These are phyloP conservation scores for Eulemur mongoz DNA, from an alignment of 2,797 vertebrate species.

Conservation along the genomic window DNA sequence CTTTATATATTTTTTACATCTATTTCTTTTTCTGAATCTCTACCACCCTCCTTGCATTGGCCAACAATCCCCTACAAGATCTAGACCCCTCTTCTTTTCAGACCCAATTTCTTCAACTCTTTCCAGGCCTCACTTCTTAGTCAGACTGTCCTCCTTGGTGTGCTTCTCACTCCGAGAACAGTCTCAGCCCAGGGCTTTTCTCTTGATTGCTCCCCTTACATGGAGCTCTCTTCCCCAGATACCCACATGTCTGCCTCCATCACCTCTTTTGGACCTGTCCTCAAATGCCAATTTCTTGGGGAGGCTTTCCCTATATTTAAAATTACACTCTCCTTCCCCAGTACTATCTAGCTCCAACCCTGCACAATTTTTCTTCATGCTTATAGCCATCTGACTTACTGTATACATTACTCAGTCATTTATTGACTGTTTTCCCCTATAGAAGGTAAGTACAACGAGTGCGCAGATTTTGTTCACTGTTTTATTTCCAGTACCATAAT, in stretches of 20 bases:
- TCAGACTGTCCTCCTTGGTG: neutral
- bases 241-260: neutral
- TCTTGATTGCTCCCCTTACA: neutral
- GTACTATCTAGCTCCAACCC: neutral
- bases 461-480: neutral
- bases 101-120: neutral
- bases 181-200: neutral
- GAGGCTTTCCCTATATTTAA: neutral
- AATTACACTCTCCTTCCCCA: neutral
- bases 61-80: neutral
- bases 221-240: neutral
- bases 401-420: neutral
- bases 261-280: neutral
- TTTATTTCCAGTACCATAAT: neutral
- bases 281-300: neutral
- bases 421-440: neutral
- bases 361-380: neutral
- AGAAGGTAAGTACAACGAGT: neutral
- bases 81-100: neutral
- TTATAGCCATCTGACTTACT: neutral
- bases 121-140: neutral
- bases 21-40: neutral
- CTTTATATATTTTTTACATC: neutral
- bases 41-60: neutral
- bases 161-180: neutral